Percentiles rank a stretch among this genome's conserved stretches.
These are phyloP conservation scores for Neoscelio sp. DNA, from an alignment of 2,888 invertebrate genomes.

Conservation along the genomic window DNA sequence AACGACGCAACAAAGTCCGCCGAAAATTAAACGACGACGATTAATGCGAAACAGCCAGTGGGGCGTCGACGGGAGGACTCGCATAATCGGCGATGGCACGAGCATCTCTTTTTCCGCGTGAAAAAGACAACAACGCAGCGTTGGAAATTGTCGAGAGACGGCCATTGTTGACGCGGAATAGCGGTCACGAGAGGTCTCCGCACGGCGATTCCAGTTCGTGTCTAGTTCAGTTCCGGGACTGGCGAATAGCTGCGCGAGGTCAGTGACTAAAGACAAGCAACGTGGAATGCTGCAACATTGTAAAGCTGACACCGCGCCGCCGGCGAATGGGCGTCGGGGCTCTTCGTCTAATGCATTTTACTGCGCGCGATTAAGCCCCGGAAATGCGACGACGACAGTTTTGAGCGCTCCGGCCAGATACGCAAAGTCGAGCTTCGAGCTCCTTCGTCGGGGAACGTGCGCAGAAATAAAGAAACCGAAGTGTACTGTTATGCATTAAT, in stretches of 20 bases:
- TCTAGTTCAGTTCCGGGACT: constrained; percentile 58
- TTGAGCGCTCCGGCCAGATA: constrained; percentile 6
- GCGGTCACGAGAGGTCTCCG: constrained; percentile 3
- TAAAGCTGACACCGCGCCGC: constrained; percentile 18
- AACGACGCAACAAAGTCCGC: too few species aligned
- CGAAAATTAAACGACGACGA: neutral
- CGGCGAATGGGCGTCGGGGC: constrained; percentile 31
- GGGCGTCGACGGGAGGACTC: constrained; percentile 20
- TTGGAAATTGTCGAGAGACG: neutral
- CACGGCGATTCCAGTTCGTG: constrained; percentile 37
- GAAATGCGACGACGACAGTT: constrained; percentile 9
- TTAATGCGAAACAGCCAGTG: too few species aligned
- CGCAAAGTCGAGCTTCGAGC: too few species aligned
- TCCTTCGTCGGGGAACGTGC: too few species aligned
- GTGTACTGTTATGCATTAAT: constrained; percentile 48
- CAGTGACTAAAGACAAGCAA: constrained; percentile 76
- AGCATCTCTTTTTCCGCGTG: constrained; percentile 13
- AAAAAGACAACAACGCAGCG: neutral
- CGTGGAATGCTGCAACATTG: constrained; percentile 72
- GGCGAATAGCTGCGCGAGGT: constrained; percentile 71
- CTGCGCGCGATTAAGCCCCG: constrained; percentile 10
- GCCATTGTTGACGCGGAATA: constrained; percentile 16
- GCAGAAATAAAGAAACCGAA: constrained; percentile 33
- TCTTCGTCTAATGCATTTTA: constrained; percentile 24
- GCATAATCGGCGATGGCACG: constrained; percentile 19